phyloP scores from a whole-genome alignment of 2,113 vertebrate species.

The Sylvia atricapilla region DNA sequence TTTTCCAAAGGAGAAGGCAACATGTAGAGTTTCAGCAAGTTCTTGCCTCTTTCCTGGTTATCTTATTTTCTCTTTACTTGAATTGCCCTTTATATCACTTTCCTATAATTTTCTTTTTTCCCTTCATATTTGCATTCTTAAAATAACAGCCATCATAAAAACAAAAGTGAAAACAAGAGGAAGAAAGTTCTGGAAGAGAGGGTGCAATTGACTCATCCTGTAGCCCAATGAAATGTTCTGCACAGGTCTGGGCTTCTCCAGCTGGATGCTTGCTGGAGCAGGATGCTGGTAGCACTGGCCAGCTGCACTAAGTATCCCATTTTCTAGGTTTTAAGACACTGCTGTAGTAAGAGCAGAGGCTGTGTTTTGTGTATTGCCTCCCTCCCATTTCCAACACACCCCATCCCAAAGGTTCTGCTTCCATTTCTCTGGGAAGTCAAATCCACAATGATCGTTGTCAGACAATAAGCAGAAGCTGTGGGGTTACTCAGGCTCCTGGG shows the following conservation, averaged over 20 bases:
- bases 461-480: neutral
- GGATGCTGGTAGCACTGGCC: neutral
- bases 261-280: neutral
- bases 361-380: neutral
- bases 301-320: neutral
- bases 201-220: neutral
- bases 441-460: neutral
- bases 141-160: neutral
- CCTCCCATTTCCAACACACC: neutral
- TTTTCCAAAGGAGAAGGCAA: neutral
- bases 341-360: neutral
- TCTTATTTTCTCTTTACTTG: neutral
- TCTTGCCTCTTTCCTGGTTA: neutral
- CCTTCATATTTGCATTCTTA: neutral
- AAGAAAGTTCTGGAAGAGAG: neutral
- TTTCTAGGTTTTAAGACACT: neutral
- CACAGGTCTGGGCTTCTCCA: neutral
- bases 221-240: neutral
- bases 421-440: neutral
- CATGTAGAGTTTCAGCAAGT: neutral
- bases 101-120: neutral
- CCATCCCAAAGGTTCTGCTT: neutral
- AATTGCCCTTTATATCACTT: neutral
- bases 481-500: neutral
- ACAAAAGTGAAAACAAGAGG: neutral